Conservation (phyloP, 1,140 invertebrate species). For the Atta colombica region DNA sequence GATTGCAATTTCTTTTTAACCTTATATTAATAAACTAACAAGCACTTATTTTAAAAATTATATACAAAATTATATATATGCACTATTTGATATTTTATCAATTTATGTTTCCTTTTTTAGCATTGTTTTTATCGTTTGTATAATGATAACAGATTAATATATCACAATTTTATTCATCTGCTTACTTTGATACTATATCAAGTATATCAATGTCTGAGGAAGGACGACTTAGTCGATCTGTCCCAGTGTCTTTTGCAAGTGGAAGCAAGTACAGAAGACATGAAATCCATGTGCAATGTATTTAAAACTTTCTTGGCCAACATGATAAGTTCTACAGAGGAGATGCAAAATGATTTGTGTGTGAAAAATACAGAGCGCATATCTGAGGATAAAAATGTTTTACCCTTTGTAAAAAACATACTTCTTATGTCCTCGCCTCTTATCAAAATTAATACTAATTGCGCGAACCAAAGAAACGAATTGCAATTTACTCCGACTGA, state of each 20-base stretch:
- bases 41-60: too few relatives aligned
- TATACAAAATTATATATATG: too few relatives aligned
- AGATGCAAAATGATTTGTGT: constrained; percentile 37
- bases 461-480: constrained; percentile 49
- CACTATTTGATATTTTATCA: neutral
- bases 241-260: constrained; percentile 74
- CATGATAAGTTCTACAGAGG: neutral
- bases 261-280: constrained; percentile 72
- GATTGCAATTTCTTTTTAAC: neutral
- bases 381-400: constrained; percentile 33
- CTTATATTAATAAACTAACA: neutral
- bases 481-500: constrained; percentile 80
- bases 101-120: constrained; percentile 69
- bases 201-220: constrained; percentile 54
- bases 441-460: constrained; percentile 76
- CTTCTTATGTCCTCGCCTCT: constrained; percentile 78
- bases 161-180: constrained; percentile 74
- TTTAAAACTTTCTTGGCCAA: constrained; percentile 60
- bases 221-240: constrained; percentile 67
- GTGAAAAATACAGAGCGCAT: constrained; percentile 12
- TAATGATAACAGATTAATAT: constrained; percentile 71
- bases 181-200: constrained; percentile 70
- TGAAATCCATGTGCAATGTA: constrained; percentile 67
- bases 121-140: constrained; percentile 73
- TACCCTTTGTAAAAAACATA: constrained; percentile 63